phyloP scores from a whole-genome alignment of 2,113 vertebrate genomes.

The Phyllostomus discolor region DNA sequence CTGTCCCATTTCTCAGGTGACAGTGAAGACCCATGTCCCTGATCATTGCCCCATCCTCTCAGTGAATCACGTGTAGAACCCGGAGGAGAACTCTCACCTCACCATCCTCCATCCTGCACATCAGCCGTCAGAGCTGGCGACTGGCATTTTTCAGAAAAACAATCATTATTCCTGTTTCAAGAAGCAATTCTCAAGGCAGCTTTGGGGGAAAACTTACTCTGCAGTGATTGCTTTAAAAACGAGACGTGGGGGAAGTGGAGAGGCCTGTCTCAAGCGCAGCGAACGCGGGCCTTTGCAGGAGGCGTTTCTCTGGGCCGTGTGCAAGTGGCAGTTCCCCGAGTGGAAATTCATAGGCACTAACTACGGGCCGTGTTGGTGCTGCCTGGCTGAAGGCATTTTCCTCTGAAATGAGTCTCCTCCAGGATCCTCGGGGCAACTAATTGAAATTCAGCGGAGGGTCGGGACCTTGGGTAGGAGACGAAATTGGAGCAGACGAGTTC shows the following conservation, averaged over 20 bases:
- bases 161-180: slow-evolving; percentile 48
- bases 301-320: not conserved
- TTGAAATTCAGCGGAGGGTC: slow-evolving; percentile 51
- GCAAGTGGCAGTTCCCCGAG: not conserved
- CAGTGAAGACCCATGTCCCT: not conserved
- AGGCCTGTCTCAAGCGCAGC: slow-evolving; percentile 26
- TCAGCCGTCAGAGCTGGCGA: not conserved
- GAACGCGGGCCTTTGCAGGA: not conserved
- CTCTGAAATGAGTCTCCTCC: slow-evolving; percentile 37
- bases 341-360: slow-evolving; percentile 42
- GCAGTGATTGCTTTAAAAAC: slow-evolving; percentile 66
- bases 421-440: slow-evolving; percentile 47
- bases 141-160: slow-evolving; percentile 12
- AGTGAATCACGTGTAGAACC: not conserved
- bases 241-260: slow-evolving; percentile 50
- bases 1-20: not conserved
- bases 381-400: slow-evolving; percentile 15
- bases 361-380: not conserved
- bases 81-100: not conserved
- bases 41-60: not conserved
- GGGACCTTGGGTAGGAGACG: slow-evolving; percentile 34
- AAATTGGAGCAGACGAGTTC: slow-evolving; percentile 42
- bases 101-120: rapidly evolving
- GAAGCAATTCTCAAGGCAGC: slow-evolving; percentile 51
- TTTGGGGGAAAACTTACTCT: slow-evolving; percentile 54